A percentile compares a stretch with the other conserved stretches of the same genome.
Evolutionary conservation across 2,797 vertebrate genomes (phyloP).

Genomic region (Acanthurus leucopareius): DNA sequence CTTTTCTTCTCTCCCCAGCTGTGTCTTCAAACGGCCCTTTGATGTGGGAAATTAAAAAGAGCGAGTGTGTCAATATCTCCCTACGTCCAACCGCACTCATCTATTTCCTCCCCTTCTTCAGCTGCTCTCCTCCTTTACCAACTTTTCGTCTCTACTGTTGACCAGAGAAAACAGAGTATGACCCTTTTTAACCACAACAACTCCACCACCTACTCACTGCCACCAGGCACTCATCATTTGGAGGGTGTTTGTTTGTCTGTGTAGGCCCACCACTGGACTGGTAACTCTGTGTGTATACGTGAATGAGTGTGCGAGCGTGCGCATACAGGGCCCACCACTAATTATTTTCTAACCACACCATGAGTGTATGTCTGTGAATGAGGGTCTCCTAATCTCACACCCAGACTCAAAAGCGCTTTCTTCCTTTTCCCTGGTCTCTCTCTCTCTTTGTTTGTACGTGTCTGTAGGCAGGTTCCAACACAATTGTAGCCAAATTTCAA

Average conservation of each 20-base stretch:
- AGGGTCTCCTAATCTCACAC: constrained; percentile 83
- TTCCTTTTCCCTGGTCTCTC: constrained; percentile 46
- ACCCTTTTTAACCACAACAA: constrained; percentile 76
- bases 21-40: constrained; percentile 90
- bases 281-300: constrained; percentile 70
- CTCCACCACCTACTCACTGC: constrained; percentile 69
- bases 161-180: constrained; percentile 79
- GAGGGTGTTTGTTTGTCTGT: constrained; percentile 77
- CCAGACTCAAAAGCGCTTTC: constrained; percentile 72
- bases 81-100: constrained; percentile 84
- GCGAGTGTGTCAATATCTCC: constrained; percentile 90
- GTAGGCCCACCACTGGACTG: constrained; percentile 71
- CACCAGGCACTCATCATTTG: constrained; percentile 63
- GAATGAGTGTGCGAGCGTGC: constrained; percentile 68
- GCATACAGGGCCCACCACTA: constrained; percentile 75
- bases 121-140: constrained; percentile 59
- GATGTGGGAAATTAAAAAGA: constrained; percentile 90
- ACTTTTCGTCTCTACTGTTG: constrained; percentile 79
- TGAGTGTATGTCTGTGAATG: constrained; percentile 83
- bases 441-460: constrained; percentile 22
- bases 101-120: constrained; percentile 79
- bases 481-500: not conserved
- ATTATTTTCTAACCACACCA: constrained; percentile 82
- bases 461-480: not conserved
- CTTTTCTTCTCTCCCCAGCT: constrained; percentile 91